phyloP scores from a whole-genome alignment of 92 coral and sea anemone genomes.

The Epizoanthus stellaris region DNA sequence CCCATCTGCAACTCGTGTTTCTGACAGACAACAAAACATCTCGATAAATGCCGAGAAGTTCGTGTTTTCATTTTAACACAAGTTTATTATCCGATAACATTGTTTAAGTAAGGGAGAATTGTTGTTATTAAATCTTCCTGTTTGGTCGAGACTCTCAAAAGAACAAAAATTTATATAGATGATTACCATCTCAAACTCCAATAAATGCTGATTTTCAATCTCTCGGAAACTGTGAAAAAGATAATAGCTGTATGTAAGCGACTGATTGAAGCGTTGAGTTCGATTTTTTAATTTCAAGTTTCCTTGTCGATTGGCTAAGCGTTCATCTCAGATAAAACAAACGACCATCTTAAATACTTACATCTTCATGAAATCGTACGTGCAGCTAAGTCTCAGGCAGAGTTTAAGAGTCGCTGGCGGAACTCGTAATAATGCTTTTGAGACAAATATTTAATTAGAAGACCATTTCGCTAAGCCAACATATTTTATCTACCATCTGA shows the following conservation, averaged over 20 bases:
- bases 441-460: constrained; percentile 17
- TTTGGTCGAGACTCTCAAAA: constrained; percentile 36
- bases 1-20: not conserved
- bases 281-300: constrained; percentile 39
- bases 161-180: constrained; percentile 25
- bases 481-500: not conserved
- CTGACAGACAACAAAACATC: constrained; percentile 1
- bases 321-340: constrained; percentile 22
- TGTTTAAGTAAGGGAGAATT: constrained; percentile 29
- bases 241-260: constrained; percentile 23
- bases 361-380: not conserved
- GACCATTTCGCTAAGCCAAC: constrained; percentile 5
- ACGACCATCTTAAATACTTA: constrained; percentile 4
- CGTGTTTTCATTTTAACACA: constrained; percentile 28
- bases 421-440: not conserved
- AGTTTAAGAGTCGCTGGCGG: not conserved
- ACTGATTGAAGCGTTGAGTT: constrained; percentile 21
- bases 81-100: constrained; percentile 29
- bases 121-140: constrained; percentile 37
- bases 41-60: constrained; percentile 21
- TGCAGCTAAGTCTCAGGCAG: not conserved
- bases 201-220: constrained; percentile 37
- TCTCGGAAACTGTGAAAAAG: constrained; percentile 29
- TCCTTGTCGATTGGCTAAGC: constrained; percentile 46
- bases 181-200: constrained; percentile 38